Evolutionary conservation across 2,888 invertebrate species (phyloP).

Genomic region (Notodonta ziczac): DNA sequence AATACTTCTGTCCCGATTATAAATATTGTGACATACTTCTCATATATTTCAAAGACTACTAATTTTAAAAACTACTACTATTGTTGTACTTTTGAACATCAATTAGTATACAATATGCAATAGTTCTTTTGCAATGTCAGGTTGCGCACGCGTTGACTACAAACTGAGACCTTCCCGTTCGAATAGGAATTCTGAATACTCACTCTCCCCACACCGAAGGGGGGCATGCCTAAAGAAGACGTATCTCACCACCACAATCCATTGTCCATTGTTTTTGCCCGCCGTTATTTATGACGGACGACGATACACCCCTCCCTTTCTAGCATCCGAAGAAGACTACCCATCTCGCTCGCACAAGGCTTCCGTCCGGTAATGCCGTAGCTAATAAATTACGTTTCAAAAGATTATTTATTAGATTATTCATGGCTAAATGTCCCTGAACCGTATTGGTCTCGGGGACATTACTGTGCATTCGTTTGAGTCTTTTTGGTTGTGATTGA

Average conservation of each 20-base stretch:
- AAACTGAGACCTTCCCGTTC: conserved; percentile 39
- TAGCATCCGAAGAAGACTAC: conserved; percentile 30
- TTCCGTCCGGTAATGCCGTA: conserved; percentile 77
- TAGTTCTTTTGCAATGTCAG: conserved; percentile 23
- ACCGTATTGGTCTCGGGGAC: conserved; percentile 79
- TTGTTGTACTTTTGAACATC: background rate
- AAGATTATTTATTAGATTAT: conserved; percentile 84
- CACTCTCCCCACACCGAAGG: conserved; percentile 32
- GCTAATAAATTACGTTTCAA: conserved; percentile 80
- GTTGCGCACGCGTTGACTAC: conserved; percentile 54
- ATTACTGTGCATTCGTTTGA: conserved; percentile 54
- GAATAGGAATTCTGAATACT: conserved; percentile 36
- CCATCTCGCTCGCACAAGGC: conserved; percentile 62
- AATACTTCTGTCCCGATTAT: too few species aligned
- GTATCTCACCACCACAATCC: conserved; percentile 81
- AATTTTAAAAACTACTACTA: background rate
- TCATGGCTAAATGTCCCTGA: conserved; percentile 71
- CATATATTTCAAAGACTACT: background rate
- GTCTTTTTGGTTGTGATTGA: conserved; percentile 67
- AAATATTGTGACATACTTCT: too few species aligned
- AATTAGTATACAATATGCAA: conserved; percentile 7
- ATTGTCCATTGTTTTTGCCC: conserved; percentile 84
- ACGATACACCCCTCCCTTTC: conserved; percentile 62
- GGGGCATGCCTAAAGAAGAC: conserved; percentile 78
- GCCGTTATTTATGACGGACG: conserved; percentile 82